Evolutionary conservation across 2,797 vertebrate species (phyloP).

Genomic region (Gadopsis bispinosus): DNA sequence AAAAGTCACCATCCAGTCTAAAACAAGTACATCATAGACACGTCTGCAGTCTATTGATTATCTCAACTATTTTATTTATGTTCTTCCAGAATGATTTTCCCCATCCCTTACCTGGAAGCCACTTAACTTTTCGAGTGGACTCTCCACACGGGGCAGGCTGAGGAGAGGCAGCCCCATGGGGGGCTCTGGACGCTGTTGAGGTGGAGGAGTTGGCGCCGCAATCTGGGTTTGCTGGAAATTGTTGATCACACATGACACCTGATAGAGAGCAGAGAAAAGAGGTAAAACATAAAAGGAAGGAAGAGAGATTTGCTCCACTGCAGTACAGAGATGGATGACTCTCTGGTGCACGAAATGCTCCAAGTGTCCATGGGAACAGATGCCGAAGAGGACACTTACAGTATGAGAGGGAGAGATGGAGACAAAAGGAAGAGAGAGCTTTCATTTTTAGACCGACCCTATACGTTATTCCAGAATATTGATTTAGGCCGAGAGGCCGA

Average conservation of each 20-base stretch:
- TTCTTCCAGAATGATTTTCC: slow-evolving; percentile 19
- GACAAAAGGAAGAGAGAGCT: slow-evolving; percentile 26
- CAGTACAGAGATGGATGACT: slow-evolving; percentile 9
- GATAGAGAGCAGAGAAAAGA: slow-evolving; percentile 32
- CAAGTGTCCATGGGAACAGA: slow-evolving; percentile 11
- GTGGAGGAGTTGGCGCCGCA: slow-evolving; percentile 54
- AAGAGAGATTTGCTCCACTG: slow-evolving; percentile 5
- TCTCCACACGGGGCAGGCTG: slow-evolving; percentile 87
- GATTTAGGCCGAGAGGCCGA: slow-evolving; percentile 5
- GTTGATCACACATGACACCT: slow-evolving; percentile 94
- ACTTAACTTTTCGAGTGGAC: slow-evolving; percentile 96
- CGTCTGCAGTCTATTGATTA: background rate
- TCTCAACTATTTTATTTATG: slow-evolving; percentile 2
- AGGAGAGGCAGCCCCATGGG: slow-evolving; percentile 82
- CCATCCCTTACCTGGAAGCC: slow-evolving; percentile 91
- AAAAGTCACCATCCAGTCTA: background rate
- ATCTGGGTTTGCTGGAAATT: slow-evolving; percentile 88
- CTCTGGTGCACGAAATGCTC: slow-evolving; percentile 7
- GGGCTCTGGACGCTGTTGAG: slow-evolving; percentile 79
- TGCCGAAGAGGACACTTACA: slow-evolving; percentile 19
- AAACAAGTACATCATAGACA: background rate
- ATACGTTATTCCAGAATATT: slow-evolving; percentile 5
- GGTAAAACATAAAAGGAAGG: background rate
- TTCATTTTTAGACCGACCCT: slow-evolving; percentile 1
- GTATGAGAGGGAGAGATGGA: background rate